Percentiles rank a stretch among this genome's conserved stretches.
phyloP scores from a whole-genome alignment of 2,888 invertebrate genomes.

The Sabellastarte sp. region DNA sequence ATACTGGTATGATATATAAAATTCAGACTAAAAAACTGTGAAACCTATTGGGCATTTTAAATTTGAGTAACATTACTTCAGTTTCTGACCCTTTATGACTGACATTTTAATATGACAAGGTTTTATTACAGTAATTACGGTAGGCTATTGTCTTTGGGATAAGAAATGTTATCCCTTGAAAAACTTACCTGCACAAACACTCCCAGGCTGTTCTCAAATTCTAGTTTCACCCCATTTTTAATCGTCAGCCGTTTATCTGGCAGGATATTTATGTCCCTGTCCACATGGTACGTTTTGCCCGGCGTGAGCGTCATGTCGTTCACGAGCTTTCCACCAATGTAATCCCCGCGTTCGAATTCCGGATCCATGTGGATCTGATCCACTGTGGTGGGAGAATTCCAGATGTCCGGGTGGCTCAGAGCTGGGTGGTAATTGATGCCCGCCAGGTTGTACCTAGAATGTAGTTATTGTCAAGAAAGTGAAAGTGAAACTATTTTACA shows the following conservation, averaged over 20 bases:
- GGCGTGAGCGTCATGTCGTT: constrained; percentile 7
- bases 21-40: too few species aligned
- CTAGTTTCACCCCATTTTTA: constrained; percentile 81
- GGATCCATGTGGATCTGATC: constrained; percentile 75
- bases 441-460: constrained; percentile 87
- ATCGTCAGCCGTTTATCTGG: constrained; percentile 87
- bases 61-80: too few species aligned
- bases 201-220: constrained; percentile 80
- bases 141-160: too few species aligned
- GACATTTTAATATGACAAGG: too few species aligned
- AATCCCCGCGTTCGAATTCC: constrained; percentile 59
- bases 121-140: too few species aligned
- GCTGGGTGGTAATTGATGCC: constrained; percentile 89
- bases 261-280: constrained; percentile 88
- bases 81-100: too few species aligned
- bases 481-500: too few species aligned
- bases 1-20: too few species aligned
- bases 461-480: background rate
- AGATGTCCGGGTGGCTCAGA: constrained; percentile 80
- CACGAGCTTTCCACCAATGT: constrained; percentile 48
- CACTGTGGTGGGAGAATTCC: constrained; percentile 75
- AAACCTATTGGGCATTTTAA: too few species aligned
- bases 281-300: constrained; percentile 72
- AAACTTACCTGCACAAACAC: constrained; percentile 91
- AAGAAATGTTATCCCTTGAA: too few species aligned